Percentiles rank a stretch among this genome's conserved stretches.
Conservation (phyloP, 2,888 invertebrate species). For the Cylloceria caligata region DNA sequence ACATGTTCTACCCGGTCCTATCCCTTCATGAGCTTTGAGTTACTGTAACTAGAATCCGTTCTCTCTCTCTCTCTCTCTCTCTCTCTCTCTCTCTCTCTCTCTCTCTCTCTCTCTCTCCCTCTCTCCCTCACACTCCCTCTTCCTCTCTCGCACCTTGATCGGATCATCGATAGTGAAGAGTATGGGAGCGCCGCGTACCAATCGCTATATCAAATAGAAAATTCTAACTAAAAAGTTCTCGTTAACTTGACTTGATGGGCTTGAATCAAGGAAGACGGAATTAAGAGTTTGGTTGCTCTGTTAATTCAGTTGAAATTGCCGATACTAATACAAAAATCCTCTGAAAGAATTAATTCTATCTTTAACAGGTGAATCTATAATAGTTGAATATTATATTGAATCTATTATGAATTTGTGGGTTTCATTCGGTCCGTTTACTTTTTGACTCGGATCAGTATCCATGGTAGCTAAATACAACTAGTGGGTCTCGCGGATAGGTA, state of each 20-base stretch:
- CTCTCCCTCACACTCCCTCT: too few relatives aligned
- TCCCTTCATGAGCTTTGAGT: slow-evolving; percentile 10
- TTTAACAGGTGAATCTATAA: neutral
- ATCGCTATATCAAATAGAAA: too few relatives aligned
- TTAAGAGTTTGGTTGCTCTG: neutral
- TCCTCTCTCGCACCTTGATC: slow-evolving; percentile 3
- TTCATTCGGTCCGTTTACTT: too few relatives aligned
- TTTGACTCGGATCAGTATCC: too few relatives aligned
- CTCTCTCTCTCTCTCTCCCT: neutral
- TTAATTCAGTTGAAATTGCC: slow-evolving; percentile 14
- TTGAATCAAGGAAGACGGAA: too few relatives aligned
- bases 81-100: neutral
- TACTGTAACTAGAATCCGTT: neutral
- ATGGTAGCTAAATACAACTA: slow-evolving; percentile 67
- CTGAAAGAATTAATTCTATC: too few relatives aligned
- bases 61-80: neutral
- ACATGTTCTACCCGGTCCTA: neutral
- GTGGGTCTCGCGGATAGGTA: slow-evolving; percentile 32
- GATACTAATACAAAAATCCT: neutral
- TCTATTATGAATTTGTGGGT: neutral
- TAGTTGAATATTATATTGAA: neutral
- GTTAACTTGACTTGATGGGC: too few relatives aligned
- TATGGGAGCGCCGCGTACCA: too few relatives aligned
- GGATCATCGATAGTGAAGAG: neutral
- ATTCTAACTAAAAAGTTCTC: too few relatives aligned